Base-by-base conservation (phyloP, 2,113 vertebrate genomes). In the Macroglossus sobrinus region DNA sequence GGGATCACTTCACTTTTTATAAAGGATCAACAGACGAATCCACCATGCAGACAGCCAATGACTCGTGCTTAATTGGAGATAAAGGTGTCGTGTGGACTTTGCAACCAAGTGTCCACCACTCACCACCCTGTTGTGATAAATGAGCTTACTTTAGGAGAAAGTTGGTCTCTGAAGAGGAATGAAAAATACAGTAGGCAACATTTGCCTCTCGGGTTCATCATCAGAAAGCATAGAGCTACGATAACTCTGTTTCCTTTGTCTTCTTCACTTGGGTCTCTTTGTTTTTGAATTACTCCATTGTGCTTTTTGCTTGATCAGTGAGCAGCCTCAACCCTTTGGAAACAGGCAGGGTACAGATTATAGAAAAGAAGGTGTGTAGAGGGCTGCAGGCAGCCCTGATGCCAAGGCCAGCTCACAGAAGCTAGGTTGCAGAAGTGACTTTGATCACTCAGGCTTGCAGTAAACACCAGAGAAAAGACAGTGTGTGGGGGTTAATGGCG, bases 1-100 rank as follows among this genome's bases (percentile, higher is more conserved):
- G 86, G 26, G 26, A 11, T 35, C 63, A 66, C 71, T 85, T 96
- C 93, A 59, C 91, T 96, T 69, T 57, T 94, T 81, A 59, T 40
- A 18, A 68, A 57, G 63, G 55, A 61, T 97, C 85, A 68, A 33
- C 91, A 79, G 64, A 75, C 40, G n/a, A 50, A 63, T 72, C 26
- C 35, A 10, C 85, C 61, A 74, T 38, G 55, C 45, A 68, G 84
- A 78, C 13, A 75, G 80, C 50, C 47, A 38, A 74, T 78, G 93
- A 74, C 35, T 53, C 57, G 91, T 92, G 26, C 40, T 3, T 63
- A 87, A 79, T 33, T 63, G 35, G 40, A 80, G 64, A 53, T 92
- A 93, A 84, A 75, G 28, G 75, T 68, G 64, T 47, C 24, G n/a
- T 40, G 21, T 85, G 1, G 1, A 69, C 45, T 84, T 95, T 50